Conservation (phyloP, 2,888 invertebrate genomes). For the Drosophila phalerata region DNA sequence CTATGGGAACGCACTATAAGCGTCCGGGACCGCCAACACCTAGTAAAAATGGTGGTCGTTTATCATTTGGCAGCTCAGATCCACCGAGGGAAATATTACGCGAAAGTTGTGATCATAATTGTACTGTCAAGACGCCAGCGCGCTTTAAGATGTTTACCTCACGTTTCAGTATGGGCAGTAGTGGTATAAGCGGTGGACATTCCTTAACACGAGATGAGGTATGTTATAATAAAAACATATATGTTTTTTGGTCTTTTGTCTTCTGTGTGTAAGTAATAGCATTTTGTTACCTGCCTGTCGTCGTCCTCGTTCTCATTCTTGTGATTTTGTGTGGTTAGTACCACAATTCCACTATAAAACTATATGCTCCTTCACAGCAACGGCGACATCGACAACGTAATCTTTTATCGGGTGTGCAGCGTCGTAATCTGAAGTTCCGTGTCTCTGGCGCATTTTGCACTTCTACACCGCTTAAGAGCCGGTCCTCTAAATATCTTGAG, state of each 20-base stretch:
- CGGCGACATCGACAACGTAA: constrained; percentile 23
- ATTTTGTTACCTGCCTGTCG: constrained; percentile 17
- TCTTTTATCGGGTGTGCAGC: constrained; percentile 37
- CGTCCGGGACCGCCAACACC: constrained; percentile 95
- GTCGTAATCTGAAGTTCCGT: constrained; percentile 17
- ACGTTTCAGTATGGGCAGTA: constrained; percentile 78
- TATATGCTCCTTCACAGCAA: constrained; percentile 41
- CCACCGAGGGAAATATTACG: constrained; percentile 87
- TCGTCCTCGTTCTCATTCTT: constrained; percentile 23
- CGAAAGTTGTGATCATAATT: constrained; percentile 86
- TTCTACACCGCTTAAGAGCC: constrained; percentile 84
- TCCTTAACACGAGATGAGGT: constrained; percentile 67
- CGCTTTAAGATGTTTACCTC: constrained; percentile 88
- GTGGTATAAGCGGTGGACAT: constrained; percentile 75
- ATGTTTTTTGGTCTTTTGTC: constrained; percentile 6
- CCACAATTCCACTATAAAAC: constrained; percentile 11
- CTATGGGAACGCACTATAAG: constrained; percentile 91
- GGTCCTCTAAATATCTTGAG: constrained; percentile 63
- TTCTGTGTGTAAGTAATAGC: constrained; percentile 25
- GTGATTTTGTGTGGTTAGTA: constrained; percentile 36
- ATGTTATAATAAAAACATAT: constrained; percentile 36
- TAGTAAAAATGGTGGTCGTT: constrained; percentile 92
- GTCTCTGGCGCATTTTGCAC: constrained; percentile 65
- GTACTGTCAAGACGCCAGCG: constrained; percentile 88
- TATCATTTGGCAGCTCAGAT: constrained; percentile 87